Evolutionary conservation across 1,140 invertebrate genomes (phyloP), one percentile per base, ranked within the genome.

Genomic region (Drosophila prosaltans): DNA sequence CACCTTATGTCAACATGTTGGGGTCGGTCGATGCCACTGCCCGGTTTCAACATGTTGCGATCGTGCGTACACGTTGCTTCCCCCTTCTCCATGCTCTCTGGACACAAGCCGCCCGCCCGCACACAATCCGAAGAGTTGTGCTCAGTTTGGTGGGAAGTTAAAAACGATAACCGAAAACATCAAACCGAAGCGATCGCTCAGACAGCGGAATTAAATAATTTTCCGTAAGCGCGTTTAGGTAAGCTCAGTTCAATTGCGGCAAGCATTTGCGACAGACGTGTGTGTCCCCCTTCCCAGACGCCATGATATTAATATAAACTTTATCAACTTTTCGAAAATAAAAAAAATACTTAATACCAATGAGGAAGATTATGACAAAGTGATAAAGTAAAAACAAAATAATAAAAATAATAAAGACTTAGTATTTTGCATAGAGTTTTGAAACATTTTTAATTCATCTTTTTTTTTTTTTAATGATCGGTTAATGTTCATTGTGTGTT

Each of bases 191-290:
- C 69, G 78, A 75, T 81, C 73, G 69, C 16, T 21, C 41, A 59
- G 79, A 75, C 67, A 74, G 73, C 78, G 82, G 77, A 90, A 90
- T 90, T 90, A 74, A 90, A 90, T 90, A 82, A 90, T 90, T 90
- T 86, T 90, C 80, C 82, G 77, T 88, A 88, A 82, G 75, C 81
- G 76, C 73, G 68, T 66, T 69, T 80, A 77, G 79, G 32, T 54
- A 90, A 90, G 86, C 86, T 90, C 86, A 90, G 86, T 90, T 90
- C 82, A 86, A 90, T 90, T 80, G 86, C 81, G 78, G 76, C 85
- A 65, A 80, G 79, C 80, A 63, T 71, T 90, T 79, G 61, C 72
- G 75, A 75, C 82, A 70, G 85, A 90, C 82, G 86, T 86, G 60
- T 72, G 57, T 45, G 21, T 51, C 3, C 32, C 32, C 32, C 32